Evolutionary conservation across 2,797 vertebrate genomes (phyloP).

Genomic region (Pygocentrus nattereri): DNA sequence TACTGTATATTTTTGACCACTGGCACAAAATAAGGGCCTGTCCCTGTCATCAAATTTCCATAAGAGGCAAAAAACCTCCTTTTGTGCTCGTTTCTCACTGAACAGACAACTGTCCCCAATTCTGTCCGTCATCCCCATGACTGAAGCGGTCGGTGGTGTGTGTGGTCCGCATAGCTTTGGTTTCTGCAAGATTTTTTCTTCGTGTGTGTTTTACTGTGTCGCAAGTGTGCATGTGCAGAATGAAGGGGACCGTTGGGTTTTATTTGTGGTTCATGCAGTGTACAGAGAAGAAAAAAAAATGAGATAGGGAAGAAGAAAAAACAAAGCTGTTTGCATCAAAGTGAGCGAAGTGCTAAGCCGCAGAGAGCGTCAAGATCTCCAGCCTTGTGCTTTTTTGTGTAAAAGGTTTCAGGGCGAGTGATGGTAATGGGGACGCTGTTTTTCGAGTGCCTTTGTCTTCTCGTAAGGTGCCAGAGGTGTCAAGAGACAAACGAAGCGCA

Average conservation of each 20-base stretch:
- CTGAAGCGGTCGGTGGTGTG: neutral
- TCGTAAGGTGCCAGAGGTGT: slow-evolving; percentile 76
- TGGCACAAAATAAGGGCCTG: neutral
- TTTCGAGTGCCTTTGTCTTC: slow-evolving; percentile 67
- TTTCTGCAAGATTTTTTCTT: slow-evolving; percentile 11
- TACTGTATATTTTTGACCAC: neutral
- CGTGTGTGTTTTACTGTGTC: slow-evolving; percentile 59
- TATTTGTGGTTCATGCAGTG: slow-evolving; percentile 75
- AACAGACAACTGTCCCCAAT: neutral
- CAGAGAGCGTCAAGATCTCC: slow-evolving; percentile 63
- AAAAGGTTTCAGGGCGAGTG: slow-evolving; percentile 72
- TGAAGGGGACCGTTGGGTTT: slow-evolving; percentile 70
- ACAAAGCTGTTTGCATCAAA: slow-evolving; percentile 76
- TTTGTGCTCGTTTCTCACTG: neutral
- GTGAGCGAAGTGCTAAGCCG: slow-evolving; percentile 75
- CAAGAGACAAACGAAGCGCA: slow-evolving; percentile 49
- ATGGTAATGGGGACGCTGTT: slow-evolving; percentile 63
- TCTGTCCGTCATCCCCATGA: neutral
- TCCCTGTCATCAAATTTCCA: neutral
- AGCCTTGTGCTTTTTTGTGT: slow-evolving; percentile 69
- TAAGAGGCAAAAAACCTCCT: neutral
- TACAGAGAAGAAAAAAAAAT: slow-evolving; percentile 51
- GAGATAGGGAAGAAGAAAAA: slow-evolving; percentile 52
- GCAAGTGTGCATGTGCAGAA: slow-evolving; percentile 68
- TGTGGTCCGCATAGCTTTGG: slow-evolving; percentile 35